Evolutionary conservation across 1,140 invertebrate species (phyloP), one percentile per base, ranked within the genome.

Genomic region (Popillia japonica): DNA sequence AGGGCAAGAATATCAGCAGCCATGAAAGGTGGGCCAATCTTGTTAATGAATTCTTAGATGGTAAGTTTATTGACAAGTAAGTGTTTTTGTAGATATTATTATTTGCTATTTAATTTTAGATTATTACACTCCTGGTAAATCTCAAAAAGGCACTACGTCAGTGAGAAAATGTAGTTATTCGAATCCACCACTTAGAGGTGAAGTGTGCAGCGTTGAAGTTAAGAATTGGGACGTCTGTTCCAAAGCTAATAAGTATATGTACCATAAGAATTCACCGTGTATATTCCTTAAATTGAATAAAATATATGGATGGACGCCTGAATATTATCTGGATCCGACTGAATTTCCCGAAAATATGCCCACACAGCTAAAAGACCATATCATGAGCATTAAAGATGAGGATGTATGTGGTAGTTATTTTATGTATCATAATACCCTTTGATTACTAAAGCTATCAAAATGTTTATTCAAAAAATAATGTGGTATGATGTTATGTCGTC

Each of bases 11-110:
- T 81, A 89, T 92, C 83, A 92, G 93, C 72, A 96, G 95, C 83
- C 93, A 92, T 85, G 89, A 92, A 80, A 91, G 93, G 81, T 97
- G 96, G 96, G 91, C 92, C 75, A 88, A 90, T 42, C 92, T 93
- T 86, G 90, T 96, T 78, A 91, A 93, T 78, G 87, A 87, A 42
- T 95, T 94, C 85, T 88, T 96, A 78, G 87, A 92, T 83, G 89
- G 94, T 96, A 89, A 89, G 23, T 40, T 34, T 4, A 72, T 34
- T 3, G 9, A 72, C 4, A 27, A 72, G 2, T 27, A 27, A 4
- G 27, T 23, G 23, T 3, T 11, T 68, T 68, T 48, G 6, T 48
- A 3, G 44, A 10, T 7, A 48, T 68, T 34, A 68, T 34, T 74
- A 11, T 74, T 42, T 27, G 41, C 72, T 73, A 11, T 77, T 73